These are phyloP conservation scores for Oceanites oceanicus DNA, from an alignment of 2,113 vertebrate species.

Conservation along the genomic window DNA sequence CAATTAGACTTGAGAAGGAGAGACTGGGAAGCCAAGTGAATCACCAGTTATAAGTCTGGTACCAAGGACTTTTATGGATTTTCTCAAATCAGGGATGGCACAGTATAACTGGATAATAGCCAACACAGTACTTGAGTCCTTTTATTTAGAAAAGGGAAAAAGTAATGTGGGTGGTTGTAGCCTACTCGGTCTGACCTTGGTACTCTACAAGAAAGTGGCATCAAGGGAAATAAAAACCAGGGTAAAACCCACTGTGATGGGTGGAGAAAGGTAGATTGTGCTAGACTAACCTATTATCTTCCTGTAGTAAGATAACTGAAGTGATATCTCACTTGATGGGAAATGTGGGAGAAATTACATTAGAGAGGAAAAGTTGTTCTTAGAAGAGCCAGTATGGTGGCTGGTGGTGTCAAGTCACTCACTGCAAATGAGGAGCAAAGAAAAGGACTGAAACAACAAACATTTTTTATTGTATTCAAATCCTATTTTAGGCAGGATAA, in stretches of 20 bases:
- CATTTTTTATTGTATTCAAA: neutral
- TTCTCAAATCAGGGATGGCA: neutral
- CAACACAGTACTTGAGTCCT: neutral
- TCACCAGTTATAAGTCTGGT: neutral
- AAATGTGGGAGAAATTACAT: neutral
- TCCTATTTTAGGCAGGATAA: neutral
- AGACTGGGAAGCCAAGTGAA: neutral
- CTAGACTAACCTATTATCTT: neutral
- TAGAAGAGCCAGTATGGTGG: neutral
- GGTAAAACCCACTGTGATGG: neutral
- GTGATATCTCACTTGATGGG: neutral
- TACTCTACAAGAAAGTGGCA: neutral
- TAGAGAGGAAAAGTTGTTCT: neutral
- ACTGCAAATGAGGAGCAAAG: neutral
- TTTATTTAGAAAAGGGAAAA: neutral
- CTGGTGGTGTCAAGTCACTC: neutral
- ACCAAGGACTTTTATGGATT: neutral
- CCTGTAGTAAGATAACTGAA: neutral
- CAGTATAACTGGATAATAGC: neutral
- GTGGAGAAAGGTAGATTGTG: neutral
- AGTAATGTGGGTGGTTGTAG: neutral
- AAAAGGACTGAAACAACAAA: neutral
- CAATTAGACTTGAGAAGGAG: neutral
- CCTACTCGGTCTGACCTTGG: neutral
- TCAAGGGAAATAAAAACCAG: neutral